Evolutionary conservation across 2,888 invertebrate species (phyloP), one percentile per base, ranked within the genome.

Genomic region (Melanargia galathea): DNA sequence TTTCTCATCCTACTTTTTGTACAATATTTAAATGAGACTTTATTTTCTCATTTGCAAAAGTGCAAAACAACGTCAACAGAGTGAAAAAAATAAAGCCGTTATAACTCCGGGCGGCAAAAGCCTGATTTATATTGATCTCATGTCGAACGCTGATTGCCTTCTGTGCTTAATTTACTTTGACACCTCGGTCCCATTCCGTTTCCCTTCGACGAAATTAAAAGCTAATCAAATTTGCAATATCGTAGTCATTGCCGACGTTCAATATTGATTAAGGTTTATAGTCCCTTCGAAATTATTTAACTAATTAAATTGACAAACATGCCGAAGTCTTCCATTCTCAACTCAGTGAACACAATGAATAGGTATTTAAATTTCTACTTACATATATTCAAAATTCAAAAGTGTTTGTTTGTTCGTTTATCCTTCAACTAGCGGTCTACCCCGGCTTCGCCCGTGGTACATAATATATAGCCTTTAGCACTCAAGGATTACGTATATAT

Each of bases 111-210:
- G 60, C 63, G 58, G 58, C 58, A 58, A 45, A 54, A 57, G 26
- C 45, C 46, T 54, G 63, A 59, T 35, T 62, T 57, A 60, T 60
- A 63, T 66, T 60, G 51, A 65, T 65, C 55, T 63, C 35, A 60
- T 40, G 54, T 56, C 35, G 48, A 18, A 55, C 49, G 43, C 59
- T 43, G 56, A 60, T 57, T 63, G 57, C 51, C 62, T 62, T 60
- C 48, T 60, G 60, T 54, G 60, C 65, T 52, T 69, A 69, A 69
- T 69, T 65, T 65, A 66, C 66, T 64, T 67, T 63, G 69, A 67
- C 69, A 66, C 61, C 43, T 60, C 56, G 55, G 54, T 63, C 48
- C 48, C 58, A 48, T 60, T 60, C 55, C 46, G 46, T 60, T 65
- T 66, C 57, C 59, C 60, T 49, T 57, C 33, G 33, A 60, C 60